Evolutionary conservation across 2,113 vertebrate genomes (phyloP), one percentile per base, ranked within the genome.

Genomic region (Toxotes jaculatrix): DNA sequence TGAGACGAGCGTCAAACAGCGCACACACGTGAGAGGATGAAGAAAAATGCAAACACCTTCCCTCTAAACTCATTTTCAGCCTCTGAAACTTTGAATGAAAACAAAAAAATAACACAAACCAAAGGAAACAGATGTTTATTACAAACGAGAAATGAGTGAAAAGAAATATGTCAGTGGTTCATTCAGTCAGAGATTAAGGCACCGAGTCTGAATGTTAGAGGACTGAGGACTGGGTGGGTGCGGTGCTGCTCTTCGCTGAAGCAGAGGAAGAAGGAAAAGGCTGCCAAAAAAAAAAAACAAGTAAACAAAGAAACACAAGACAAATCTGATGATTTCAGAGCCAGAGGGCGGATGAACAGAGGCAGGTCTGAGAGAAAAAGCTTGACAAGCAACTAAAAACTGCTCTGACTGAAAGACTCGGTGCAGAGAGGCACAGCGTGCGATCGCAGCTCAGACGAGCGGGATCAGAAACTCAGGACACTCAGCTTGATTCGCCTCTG

Each of bases 51-150:
- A 36, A 36, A 40, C 8, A 40, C 9, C 6, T 40, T 7, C 38
- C 38, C 38, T 7, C 1, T 40, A 40, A 40, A 7, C 38, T 40
- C 38, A 7, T 40, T 7, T 7, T 40, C 38, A 40, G 7, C 38
- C 38, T 9, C 38, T 8, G 7, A 40, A 8, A 40, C 38, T 40
- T 40, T 40, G 38, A 40, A 40, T 40, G 13, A 36, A 23, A 10
- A 43, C 42, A 43, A 2, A 12, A 11, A 51, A 51, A 74, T 43
- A 55, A 57, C 14, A 40, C 3, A 3, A 72, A 43, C n/a, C 7
- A 40, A 75, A 42, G 3, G 38, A 79, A 55, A 63, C 4, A 43
- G 0, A n/a, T 7, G 23, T 80, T 87, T 84, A 80, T 80, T 81
- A 9, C 1, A 27, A 77, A 56, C 72, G 16, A 45, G 11, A 74